phyloP scores from a whole-genome alignment of 2,888 invertebrate genomes.

The Agapostemon virescens region DNA sequence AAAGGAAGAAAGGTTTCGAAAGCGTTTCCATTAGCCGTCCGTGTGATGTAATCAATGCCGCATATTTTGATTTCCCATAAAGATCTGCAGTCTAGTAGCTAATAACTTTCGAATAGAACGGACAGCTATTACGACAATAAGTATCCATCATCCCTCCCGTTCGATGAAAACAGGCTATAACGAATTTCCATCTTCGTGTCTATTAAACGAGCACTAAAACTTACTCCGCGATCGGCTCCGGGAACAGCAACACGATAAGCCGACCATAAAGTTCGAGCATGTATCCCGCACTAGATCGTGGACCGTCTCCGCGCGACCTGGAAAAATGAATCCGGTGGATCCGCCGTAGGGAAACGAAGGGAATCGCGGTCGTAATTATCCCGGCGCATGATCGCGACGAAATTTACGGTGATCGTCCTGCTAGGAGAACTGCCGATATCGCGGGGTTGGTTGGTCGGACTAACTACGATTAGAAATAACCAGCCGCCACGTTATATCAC shows the following conservation, averaged over 20 bases:
- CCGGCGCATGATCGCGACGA: conserved; percentile 13
- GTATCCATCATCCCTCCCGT: not conserved
- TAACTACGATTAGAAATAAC: conserved; percentile 43
- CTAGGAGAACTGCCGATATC: conserved; percentile 29
- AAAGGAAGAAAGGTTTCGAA: too few species aligned
- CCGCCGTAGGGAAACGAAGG: conserved; percentile 30
- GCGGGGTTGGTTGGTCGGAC: not conserved
- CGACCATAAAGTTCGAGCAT: conserved; percentile 21
- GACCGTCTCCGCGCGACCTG: not conserved
- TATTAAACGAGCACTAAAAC: not conserved
- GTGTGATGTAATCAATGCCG: too few species aligned
- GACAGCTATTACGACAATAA: not conserved
- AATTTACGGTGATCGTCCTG: conserved; percentile 43
- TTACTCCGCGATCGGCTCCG: not conserved
- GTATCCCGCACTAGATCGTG: not conserved
- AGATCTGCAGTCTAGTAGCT: too few species aligned
- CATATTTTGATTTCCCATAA: too few species aligned
- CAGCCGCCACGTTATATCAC: conserved; percentile 25
- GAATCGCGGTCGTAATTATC: conserved; percentile 49
- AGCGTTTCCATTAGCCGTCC: too few species aligned
- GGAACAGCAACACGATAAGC: conserved; percentile 26
- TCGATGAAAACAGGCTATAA: not conserved
- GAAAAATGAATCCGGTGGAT: conserved; percentile 36
- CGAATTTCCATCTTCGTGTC: not conserved
- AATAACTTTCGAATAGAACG: too few species aligned